phyloP scores from a whole-genome alignment of 2,888 invertebrate genomes.

The Keiferia lycopersicella region DNA sequence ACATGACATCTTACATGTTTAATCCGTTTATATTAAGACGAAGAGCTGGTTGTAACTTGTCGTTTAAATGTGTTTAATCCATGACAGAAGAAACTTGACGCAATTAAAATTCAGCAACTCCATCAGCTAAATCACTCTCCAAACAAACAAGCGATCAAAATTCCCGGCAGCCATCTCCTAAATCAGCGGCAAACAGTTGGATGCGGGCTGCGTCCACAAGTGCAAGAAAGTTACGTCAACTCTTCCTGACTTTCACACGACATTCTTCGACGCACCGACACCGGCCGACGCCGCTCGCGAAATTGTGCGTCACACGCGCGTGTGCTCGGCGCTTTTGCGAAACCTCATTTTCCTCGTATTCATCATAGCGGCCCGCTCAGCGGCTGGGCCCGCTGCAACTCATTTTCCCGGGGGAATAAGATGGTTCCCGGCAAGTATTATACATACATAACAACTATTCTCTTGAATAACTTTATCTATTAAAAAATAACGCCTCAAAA shows the following conservation, averaged over 20 bases:
- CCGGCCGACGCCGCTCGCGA: constrained; percentile 7
- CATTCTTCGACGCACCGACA: constrained; percentile 15
- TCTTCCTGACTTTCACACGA: constrained; percentile 23
- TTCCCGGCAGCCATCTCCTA: constrained; percentile 8
- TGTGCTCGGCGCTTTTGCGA: background rate
- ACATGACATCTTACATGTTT: too few species aligned
- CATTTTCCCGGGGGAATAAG: too few species aligned
- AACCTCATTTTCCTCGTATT: background rate
- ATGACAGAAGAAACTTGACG: background rate
- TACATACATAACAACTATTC: too few species aligned
- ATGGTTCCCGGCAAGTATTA: too few species aligned
- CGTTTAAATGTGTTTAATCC: background rate
- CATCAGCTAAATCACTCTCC: constrained; percentile 3
- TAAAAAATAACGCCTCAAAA: too few species aligned
- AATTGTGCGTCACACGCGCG: constrained; percentile 11
- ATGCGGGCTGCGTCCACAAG: constrained; percentile 14
- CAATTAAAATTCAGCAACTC: constrained; percentile 10
- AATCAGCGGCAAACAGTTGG: constrained; percentile 4
- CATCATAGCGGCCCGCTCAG: too few species aligned
- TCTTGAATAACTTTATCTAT: too few species aligned
- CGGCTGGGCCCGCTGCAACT: too few species aligned
- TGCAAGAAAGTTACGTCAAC: constrained; percentile 23
- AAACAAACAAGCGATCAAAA: constrained; percentile 7
- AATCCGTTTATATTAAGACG: too few species aligned
- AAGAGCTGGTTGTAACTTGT: too few species aligned